Conservation (phyloP, 1,140 invertebrate species). For the Dysdera silvatica region DNA sequence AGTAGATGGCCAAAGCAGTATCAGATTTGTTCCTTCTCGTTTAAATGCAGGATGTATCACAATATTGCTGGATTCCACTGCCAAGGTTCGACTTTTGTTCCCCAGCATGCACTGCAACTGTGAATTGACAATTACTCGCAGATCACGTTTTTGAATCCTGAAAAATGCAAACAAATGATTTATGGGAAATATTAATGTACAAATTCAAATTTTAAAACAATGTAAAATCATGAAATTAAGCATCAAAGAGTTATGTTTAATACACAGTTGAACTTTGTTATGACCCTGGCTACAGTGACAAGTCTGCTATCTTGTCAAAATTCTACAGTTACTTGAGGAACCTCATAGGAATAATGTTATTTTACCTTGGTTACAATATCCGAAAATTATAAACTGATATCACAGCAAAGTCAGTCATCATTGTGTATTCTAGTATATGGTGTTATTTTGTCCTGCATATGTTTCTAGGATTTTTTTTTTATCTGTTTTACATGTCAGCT, state of each 20-base stretch:
- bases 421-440: too few relatives aligned
- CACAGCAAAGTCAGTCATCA: too few relatives aligned
- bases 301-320: too few relatives aligned
- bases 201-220: not conserved
- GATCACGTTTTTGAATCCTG: conserved; percentile 53
- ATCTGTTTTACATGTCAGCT: too few relatives aligned
- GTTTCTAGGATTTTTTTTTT: too few relatives aligned
- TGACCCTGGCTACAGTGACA: too few relatives aligned
- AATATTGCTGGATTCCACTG: conserved; percentile 54
- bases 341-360: too few relatives aligned
- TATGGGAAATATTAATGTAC: too few relatives aligned
- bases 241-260: not conserved
- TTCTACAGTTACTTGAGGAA: too few relatives aligned
- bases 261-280: not conserved
- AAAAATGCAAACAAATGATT: conserved; percentile 35
- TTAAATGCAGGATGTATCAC: conserved; percentile 54
- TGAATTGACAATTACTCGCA: conserved; percentile 57
- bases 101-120: conserved; percentile 62
- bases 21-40: conserved; percentile 46
- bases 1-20: conserved; percentile 42
- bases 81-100: conserved; percentile 56
- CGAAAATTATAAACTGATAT: too few relatives aligned
- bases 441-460: too few relatives aligned
- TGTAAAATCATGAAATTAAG: not conserved
- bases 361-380: too few relatives aligned